Evolutionary conservation across 2,113 vertebrate species (phyloP).

Genomic region (Gymnorhina tibicen): DNA sequence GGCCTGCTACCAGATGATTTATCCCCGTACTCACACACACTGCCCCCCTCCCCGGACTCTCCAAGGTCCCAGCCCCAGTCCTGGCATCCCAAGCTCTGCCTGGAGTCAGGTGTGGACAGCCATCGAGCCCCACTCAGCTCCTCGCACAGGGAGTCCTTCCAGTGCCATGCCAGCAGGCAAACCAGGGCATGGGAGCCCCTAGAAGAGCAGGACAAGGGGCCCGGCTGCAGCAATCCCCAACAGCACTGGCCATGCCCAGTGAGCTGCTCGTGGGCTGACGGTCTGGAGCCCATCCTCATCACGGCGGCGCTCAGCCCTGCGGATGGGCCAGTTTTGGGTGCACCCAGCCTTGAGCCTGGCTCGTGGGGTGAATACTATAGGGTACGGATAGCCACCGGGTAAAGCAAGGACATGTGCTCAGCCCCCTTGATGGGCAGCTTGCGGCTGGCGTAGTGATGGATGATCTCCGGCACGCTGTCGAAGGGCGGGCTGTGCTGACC

Average conservation of each 20-base stretch:
- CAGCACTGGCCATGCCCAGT: not conserved
- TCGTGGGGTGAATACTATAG: conserved; percentile 72
- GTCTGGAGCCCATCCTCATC: not conserved
- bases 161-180: not conserved
- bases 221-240: not conserved
- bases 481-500: conserved; percentile 97
- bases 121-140: not conserved
- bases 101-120: not conserved
- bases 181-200: not conserved
- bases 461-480: conserved; percentile 93
- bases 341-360: not conserved
- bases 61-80: not conserved
- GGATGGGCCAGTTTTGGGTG: not conserved
- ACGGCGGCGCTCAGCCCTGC: not conserved
- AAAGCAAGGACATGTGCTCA: conserved; percentile 97
- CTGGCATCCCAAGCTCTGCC: not conserved
- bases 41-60: not conserved
- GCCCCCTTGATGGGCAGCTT: conserved; percentile 98
- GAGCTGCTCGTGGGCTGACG: not conserved
- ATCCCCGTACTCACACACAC: not conserved
- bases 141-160: not conserved
- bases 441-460: conserved; percentile 95
- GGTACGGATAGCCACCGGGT: conserved; percentile 94
- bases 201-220: not conserved
- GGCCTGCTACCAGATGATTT: not conserved